A percentile compares a stretch with the other conserved stretches of the same genome.
Evolutionary conservation across 1,140 invertebrate species (phyloP).

Genomic region (Calosoma granatense): DNA sequence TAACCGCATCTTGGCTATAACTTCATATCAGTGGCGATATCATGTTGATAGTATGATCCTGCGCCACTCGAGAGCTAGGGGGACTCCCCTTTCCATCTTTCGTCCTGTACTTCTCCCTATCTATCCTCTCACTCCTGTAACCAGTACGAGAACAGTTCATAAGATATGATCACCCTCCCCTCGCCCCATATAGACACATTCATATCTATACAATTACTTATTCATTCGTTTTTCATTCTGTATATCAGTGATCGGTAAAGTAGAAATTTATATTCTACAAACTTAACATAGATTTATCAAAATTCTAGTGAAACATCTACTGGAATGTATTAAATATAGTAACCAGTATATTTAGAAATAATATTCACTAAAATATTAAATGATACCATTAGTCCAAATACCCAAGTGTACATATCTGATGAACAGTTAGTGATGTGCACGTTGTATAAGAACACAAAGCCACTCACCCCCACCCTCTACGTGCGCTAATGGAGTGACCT

Average conservation of each 20-base stretch:
- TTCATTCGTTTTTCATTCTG: no score
- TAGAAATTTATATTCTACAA: no score
- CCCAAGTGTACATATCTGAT: no score
- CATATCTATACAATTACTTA: no score
- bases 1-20: conserved; percentile 25
- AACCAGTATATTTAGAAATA: no score
- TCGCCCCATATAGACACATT: not conserved
- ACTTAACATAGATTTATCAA: no score
- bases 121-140: not conserved
- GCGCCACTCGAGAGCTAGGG: conserved; percentile 3
- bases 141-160: not conserved
- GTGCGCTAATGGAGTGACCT: conserved; percentile 28
- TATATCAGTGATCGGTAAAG: no score
- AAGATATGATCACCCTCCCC: not conserved
- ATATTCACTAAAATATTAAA: no score
- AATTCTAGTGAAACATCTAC: no score
- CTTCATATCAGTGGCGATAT: conserved; percentile 25
- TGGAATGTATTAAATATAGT: no score
- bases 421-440: no score
- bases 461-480: not conserved
- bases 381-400: no score
- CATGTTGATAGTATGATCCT: conserved; percentile 20
- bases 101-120: not conserved
- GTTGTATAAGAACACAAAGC: conserved; percentile 5
- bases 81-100: not conserved